A percentile compares a stretch with the other conserved stretches of the same genome.
These are phyloP conservation scores for Emydoidea blandingii DNA, from an alignment of 2,797 vertebrate species.

Conservation along the genomic window DNA sequence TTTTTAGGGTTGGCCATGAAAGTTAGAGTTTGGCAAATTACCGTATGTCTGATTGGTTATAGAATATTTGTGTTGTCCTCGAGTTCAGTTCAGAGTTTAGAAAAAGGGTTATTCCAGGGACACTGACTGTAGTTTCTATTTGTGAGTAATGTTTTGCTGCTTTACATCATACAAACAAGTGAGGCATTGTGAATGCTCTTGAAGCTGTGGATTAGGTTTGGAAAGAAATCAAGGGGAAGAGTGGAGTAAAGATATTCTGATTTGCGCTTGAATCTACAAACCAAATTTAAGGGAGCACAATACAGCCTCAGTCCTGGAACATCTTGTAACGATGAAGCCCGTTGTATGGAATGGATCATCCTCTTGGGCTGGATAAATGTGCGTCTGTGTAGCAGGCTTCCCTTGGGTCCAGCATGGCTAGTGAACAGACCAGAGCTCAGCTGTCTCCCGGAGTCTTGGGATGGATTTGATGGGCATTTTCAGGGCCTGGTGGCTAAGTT, in stretches of 20 bases:
- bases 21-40: background rate
- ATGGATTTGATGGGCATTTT: too few relatives aligned
- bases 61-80: constrained; percentile 22
- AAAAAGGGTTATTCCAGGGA: constrained; percentile 14
- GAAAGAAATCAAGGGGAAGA: background rate
- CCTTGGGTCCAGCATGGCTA: too few relatives aligned
- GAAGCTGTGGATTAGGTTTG: constrained; percentile 42
- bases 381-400: too few relatives aligned
- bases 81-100: constrained; percentile 4
- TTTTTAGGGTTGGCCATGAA: background rate
- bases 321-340: constrained; percentile 49
- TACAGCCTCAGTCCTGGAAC: constrained; percentile 29
- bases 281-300: constrained; percentile 13
- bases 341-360: too few relatives aligned
- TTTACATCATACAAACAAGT: background rate
- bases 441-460: too few relatives aligned
- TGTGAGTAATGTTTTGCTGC: constrained; percentile 35
- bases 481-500: too few relatives aligned
- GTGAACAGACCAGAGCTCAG: too few relatives aligned
- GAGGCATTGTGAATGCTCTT: constrained; percentile 38
- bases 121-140: constrained; percentile 18
- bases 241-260: constrained; percentile 13
- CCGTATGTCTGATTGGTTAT: background rate
- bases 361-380: background rate
- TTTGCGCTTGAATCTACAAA: constrained; percentile 24